A percentile compares a stretch with the other conserved stretches of the same genome.
Conservation (phyloP, 1,140 invertebrate genomes). For the Hypothenemus hampei region DNA sequence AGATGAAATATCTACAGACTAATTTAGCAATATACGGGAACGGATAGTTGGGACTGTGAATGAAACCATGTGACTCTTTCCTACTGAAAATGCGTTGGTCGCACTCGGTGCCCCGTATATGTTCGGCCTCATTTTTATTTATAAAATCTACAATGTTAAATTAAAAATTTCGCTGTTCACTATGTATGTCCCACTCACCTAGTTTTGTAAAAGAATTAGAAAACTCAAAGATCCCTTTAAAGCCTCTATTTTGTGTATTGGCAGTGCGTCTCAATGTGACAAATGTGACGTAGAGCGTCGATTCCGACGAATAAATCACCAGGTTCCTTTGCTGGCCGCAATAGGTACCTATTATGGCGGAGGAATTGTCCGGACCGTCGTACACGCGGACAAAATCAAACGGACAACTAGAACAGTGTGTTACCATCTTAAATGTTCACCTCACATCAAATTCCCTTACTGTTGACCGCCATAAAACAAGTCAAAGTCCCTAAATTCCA, state of each 20-base stretch:
- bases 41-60: slow-evolving; percentile 94
- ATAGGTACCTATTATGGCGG: slow-evolving; percentile 91
- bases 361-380: slow-evolving; percentile 82
- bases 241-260: slow-evolving; percentile 90
- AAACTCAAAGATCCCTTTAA: slow-evolving; percentile 94
- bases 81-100: slow-evolving; percentile 94
- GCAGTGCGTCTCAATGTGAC: slow-evolving; percentile 82
- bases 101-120: slow-evolving; percentile 93
- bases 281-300: slow-evolving; percentile 84
- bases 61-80: slow-evolving; percentile 83
- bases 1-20: slow-evolving; percentile 96
- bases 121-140: slow-evolving; percentile 82
- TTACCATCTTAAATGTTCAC: not conserved
- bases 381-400: slow-evolving; percentile 97
- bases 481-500: slow-evolving; percentile 98
- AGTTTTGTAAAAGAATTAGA: slow-evolving; percentile 94
- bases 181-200: slow-evolving; percentile 50
- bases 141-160: slow-evolving; percentile 76
- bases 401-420: slow-evolving; percentile 73
- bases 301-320: slow-evolving; percentile 88
- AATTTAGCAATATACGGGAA: slow-evolving; percentile 90
- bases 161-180: not conserved
- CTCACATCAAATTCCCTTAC: slow-evolving; percentile 59
- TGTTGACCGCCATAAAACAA: slow-evolving; percentile 97
- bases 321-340: slow-evolving; percentile 96